These are phyloP conservation scores for Pinctada fucata DNA, from an alignment of 2,888 invertebrate genomes.

Conservation along the genomic window DNA sequence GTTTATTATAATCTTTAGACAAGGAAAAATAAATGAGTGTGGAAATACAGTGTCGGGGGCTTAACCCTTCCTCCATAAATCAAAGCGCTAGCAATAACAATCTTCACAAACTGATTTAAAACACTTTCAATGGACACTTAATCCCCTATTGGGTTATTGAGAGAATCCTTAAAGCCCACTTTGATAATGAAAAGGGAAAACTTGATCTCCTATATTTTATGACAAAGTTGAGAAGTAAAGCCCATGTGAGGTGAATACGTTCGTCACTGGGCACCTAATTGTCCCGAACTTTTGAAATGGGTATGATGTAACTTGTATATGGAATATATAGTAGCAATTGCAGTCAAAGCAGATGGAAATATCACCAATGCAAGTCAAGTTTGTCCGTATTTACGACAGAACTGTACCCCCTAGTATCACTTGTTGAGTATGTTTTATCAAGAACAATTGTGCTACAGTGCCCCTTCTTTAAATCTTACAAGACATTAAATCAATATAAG, in stretches of 20 bases:
- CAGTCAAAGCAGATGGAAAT: background rate
- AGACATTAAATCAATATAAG: too few relatives aligned
- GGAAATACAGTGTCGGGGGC: too few relatives aligned
- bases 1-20: too few relatives aligned
- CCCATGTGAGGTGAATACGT: background rate
- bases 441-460: too few relatives aligned
- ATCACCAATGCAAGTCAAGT: background rate
- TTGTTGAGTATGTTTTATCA: too few relatives aligned
- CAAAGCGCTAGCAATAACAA: background rate
- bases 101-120: slow-evolving; percentile 14
- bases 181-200: slow-evolving; percentile 18
- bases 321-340: background rate
- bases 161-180: slow-evolving; percentile 22
- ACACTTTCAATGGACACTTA: slow-evolving; percentile 16
- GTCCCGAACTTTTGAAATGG: background rate
- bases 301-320: background rate
- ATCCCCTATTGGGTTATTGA: slow-evolving; percentile 25
- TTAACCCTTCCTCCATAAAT: too few relatives aligned
- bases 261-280: background rate
- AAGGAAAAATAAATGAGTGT: too few relatives aligned
- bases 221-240: background rate
- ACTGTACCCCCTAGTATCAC: too few relatives aligned
- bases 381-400: background rate
- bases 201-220: background rate
- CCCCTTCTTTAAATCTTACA: too few relatives aligned